Base-by-base conservation (phyloP, 2,888 invertebrate genomes). In the Fissipunctia ypsillon region DNA sequence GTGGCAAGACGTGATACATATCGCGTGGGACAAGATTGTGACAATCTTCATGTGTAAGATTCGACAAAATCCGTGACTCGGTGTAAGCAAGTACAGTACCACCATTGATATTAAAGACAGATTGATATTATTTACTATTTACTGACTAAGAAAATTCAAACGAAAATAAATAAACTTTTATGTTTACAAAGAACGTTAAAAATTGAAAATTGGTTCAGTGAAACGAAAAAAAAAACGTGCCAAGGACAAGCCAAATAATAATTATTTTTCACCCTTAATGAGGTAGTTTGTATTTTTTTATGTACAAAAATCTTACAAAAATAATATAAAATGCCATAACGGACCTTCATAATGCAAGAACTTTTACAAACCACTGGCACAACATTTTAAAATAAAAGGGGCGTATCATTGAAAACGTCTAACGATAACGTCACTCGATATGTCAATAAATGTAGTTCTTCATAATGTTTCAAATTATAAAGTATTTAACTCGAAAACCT, bases 391-490 rank as follows among this genome's bases (percentile, higher is more conserved):
- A 72, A 63, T 35, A 28, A 43, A 41, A 50, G 6, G 14, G 50
- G 56, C 7, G 12, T 80, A 48, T 43, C 76, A 64, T 50, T 48
- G 5, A 19, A 35, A 59, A 80, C 12, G 56, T 68, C 56, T 50
- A 38, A 56, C 28, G 19, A 22, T 28, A 64, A 50, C 19, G 64
- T 64, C 64, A 64, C 50, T 31, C 31, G 3, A 7, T 22, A 70
- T 31, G 59, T 31, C n/a, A 56, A 14, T 35, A 35, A 50, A 41
- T 70, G 35, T 38, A 45, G 16, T 10, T 81, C n/a, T 54, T 31
- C 0, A 87, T 60, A 75, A 91, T 91, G 91, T 69, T 90, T 68
- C 80, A 78, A 43, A 43, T 86, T 57, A 69, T 81, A 22, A 68
- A 78, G 68, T 71, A 85, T 57, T 72, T 77, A 25, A 59, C 59